Base-by-base conservation (phyloP, 2,113 vertebrate genomes). In the Ammodytes marinus region DNA sequence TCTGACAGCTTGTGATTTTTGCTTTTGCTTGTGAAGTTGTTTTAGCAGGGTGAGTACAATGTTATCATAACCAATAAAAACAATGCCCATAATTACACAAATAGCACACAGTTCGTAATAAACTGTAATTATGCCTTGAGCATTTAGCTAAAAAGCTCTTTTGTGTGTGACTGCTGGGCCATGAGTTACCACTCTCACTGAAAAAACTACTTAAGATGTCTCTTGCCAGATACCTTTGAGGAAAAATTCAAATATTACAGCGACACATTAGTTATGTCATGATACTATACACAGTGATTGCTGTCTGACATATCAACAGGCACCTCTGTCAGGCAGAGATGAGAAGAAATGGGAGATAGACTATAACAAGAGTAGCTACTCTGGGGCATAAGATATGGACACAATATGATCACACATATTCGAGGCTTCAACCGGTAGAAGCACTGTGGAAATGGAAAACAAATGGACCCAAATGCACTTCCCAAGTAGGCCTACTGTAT, bases 271-370 rank as follows among this genome's bases (percentile, higher is more conserved):
- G 54, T 27, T 65, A 59, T 74, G 11, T 77, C 49, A 69, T 49
- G 60, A 67, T 66, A 66, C 70, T 77, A 45, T 50, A 50, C 8
- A 55, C 6, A 66, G 3, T 45, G 57, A 75, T 88, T 63, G 14
- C 71, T 63, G 70, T 80, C n/a, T 76, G 40, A 66, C 60, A 37
- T 81, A 13, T 47, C 54, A 65, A 54, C 66, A 39, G 76, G 40
- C 63, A 45, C 19, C 17, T 57, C 64, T 27, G 27, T 66, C 42
- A 60, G 58, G 12, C 6, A 50, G 53, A 55, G 42, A 57, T 45
- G 69, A 40, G 43, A 66, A 50, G 53, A 55, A 35, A 57, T 45
- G 69, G 45, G 43, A 66, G 39, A 45, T 61, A 49, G 35, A 57
- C 50, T 8, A 40, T 27, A 79, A 35, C 0, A 55, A 43, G 1